Evolutionary conservation across 2,888 invertebrate genomes (phyloP), one percentile per base, ranked within the genome.

Genomic region (Acrobasis suavella): DNA sequence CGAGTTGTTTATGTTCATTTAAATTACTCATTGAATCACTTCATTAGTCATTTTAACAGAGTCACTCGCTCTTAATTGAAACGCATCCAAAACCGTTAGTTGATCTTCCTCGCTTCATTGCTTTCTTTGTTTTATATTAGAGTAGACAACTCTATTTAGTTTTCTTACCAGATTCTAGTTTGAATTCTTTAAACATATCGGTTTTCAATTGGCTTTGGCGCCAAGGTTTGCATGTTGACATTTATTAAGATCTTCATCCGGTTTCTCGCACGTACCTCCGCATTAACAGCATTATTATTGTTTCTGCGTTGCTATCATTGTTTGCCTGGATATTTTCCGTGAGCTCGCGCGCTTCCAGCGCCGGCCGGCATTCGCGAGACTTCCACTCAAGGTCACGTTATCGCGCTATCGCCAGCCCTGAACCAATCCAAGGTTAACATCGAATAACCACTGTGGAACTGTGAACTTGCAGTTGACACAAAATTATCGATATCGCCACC

Each of bases 311-410:
- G 84, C 83, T 88, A 86, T 85, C 84, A 80, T 82, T 89, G 87
- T 88, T 88, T 89, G 89, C 87, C 82, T 87, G 86, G 80, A 82
- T 80, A 82, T 87, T 90, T 89, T 86, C 87, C 87, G 84, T 80
- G 82, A 83, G 87, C 80, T 77, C 76, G 81, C 80, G 81, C 83
- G 84, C 82, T 77, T 81, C 80, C 81, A 83, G 80, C 78, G 87
- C 89, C 89, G 89, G 89, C 87, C 88, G 90, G 90, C 85, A 77
- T 82, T 85, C 86, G 86, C 83, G 83, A 83, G 83, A 79, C 85
- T 85, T 81, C 80, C 80, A 71, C 76, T 77, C 91, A 92, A 92
- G 92, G 92, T 90, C 91, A 85, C 87, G 89, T 91, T 91, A 91
- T 92, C 92, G 87, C 84, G 85, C 85, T 87, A 87, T 87, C 89